Base-by-base conservation (phyloP, 2,797 vertebrate genomes). In the Gila robusta region DNA sequence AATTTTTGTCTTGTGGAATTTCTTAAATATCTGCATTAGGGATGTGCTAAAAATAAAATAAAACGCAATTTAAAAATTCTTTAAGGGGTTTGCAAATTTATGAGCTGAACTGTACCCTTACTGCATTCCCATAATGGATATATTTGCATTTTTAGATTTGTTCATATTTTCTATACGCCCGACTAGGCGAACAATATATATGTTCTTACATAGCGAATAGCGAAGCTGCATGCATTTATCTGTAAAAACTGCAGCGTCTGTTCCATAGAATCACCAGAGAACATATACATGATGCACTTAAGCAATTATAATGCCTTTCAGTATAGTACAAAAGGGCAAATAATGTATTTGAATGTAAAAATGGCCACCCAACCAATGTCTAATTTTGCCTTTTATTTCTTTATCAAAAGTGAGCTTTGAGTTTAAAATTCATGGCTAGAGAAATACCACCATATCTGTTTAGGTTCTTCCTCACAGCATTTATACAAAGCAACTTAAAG, bases 281-380 rank as follows among this genome's bases (percentile, higher is more conserved):
- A 94, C 93, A 95, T 94, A 95, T 94, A 93, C 90, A 93, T 94
- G 92, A 95, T 94, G 95, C 94, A 95, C 95, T 95, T 95, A 94
- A 94, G 94, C 92, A 93, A 94, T 93, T 94, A 89, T 93, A 94
- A 93, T 93, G 93, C 95, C 94, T 91, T 94, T 78, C 92, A 62
- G 91, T 94, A 92, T 94, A 93, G 92, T 90, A 92, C 91, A 93
- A 93, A 91, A 21, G 92, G 94, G 92, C 92, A 94, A 94, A 91
- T 92, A 91, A 92, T 91, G 92, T 94, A 93, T 95, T 94, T 95
- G 95, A 96, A 95, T 96, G 95, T 96, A 94, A 90, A 92, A 91
- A 90, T 84, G 90, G 92, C 88, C 90, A 93, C 91, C 92, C 91
- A 89, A 93, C 91, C 90, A 92, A 94, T 94, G 93, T 94, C 92